A percentile compares a stretch with the other conserved stretches of the same genome.
Conservation (phyloP, 2,797 vertebrate genomes). For the Hippoglossus hippoglossus region DNA sequence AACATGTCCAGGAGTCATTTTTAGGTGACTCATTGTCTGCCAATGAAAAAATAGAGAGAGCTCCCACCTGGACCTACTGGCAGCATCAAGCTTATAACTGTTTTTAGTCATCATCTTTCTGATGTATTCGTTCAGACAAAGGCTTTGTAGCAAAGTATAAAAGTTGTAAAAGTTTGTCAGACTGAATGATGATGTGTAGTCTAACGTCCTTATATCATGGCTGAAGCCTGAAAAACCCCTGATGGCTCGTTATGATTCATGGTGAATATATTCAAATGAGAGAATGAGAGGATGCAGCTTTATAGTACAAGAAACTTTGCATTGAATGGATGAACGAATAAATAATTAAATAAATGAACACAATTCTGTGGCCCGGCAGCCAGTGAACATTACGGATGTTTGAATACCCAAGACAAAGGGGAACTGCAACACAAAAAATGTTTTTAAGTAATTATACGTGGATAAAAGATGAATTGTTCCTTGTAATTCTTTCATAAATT, state of each 20-base stretch:
- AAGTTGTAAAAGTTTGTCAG: neutral
- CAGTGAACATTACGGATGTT: too few species aligned
- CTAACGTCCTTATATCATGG: neutral
- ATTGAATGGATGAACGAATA: neutral
- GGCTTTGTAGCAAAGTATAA: neutral
- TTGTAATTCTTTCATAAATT: too few species aligned
- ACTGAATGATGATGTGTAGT: neutral
- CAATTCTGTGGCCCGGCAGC: too few species aligned
- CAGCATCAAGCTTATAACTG: neutral
- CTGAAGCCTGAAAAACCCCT: neutral
- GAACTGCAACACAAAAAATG: too few species aligned
- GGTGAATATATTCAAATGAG: neutral
- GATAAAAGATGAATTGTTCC: too few species aligned
- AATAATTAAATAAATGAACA: too few species aligned
- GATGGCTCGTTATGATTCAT: slow-evolving; percentile 5
- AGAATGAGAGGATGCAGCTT: neutral
- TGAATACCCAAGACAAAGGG: too few species aligned
- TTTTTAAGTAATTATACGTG: too few species aligned
- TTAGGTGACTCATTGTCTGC: neutral
- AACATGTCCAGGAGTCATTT: too few species aligned
- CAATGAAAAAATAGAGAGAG: neutral
- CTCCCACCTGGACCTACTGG: neutral
- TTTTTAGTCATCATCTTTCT: neutral
- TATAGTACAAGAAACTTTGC: neutral
- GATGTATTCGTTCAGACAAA: neutral